phyloP scores from a whole-genome alignment of 2,113 vertebrate species.

The Phycodurus eques region DNA sequence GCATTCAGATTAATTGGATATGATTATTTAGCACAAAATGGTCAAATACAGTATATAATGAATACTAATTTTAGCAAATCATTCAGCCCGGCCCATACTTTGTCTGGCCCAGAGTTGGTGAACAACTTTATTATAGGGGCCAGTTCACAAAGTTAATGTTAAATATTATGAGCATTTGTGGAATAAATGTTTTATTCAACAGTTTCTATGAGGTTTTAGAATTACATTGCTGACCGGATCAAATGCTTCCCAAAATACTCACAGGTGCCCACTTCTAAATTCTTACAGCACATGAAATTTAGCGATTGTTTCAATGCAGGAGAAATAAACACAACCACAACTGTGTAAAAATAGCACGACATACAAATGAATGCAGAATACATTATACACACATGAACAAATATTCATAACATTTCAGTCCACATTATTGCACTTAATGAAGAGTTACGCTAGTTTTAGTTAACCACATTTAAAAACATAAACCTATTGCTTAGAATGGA shows the following conservation, averaged over 20 bases:
- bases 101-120: too few relatives aligned
- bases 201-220: background rate
- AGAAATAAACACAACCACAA: constrained; percentile 15
- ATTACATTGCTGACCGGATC: background rate
- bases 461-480: constrained; percentile 52
- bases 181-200: background rate
- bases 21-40: too few relatives aligned
- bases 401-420: constrained; percentile 49
- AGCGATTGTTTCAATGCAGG: constrained; percentile 3
- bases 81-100: too few relatives aligned
- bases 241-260: background rate
- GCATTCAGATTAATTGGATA: too few relatives aligned
- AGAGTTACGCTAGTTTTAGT: constrained; percentile 54
- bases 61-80: too few relatives aligned
- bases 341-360: constrained; percentile 46
- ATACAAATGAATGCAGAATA: constrained; percentile 60
- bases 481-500: constrained; percentile 59
- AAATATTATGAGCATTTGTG: background rate
- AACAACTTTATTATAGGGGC: background rate
- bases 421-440: constrained; percentile 71
- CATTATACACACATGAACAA: constrained; percentile 40
- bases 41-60: too few relatives aligned
- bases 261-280: background rate
- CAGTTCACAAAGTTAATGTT: background rate
- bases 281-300: background rate